Base-by-base conservation (phyloP, 2,888 invertebrate species). In the Epirrhoe alternata region DNA sequence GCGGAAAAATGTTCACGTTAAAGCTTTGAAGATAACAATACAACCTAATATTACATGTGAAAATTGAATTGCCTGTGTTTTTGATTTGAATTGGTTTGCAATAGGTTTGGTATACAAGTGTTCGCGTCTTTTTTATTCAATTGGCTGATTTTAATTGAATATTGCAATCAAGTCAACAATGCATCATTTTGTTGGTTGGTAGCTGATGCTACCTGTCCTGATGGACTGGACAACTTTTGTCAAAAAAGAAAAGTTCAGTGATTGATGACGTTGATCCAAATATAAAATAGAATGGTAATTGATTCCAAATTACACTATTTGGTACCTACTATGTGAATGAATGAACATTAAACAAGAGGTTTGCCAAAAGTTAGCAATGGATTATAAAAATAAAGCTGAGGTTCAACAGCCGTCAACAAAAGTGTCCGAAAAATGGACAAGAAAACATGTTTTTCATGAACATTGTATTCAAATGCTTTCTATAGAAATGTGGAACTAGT, bases 1-100 rank as follows among this genome's bases (percentile, higher is more conserved):
- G 74, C 78, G 74, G 84, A 84, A 85, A 81, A 83, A 47, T 77
- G 76, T 79, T 79, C 66, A 74, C 73, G 72, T 74, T 67, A 76
- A 77, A 73, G 77, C 79, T 82, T 81, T 79, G 73, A 78, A 80
- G 78, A 80, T 74, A 80, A 72, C 77, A 77, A 75, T 68, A 76
- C 72, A 77, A 47, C 63, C 69, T 73, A 74, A 63, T 73, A 69
- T 59, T 75, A 64, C 62, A 66, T 59, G 67, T 64, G 65, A 61
- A 70, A 71, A 74, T 69, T 66, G 69, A 69, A 66, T 70, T 38
- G 33, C 45, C 61, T 55, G 63, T 69, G 59, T 69, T 60, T 70
- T 56, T n/a, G 53, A 57, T 69, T 59, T 56, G 55, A 35, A 56
- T 4, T 42, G 52, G 50, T 56, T 49, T n/a, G 49, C 47, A 14